Percentiles rank a stretch among this genome's conserved stretches.
Evolutionary conservation across 2,113 vertebrate species (phyloP).

Genomic region (Odocoileus virginianus): DNA sequence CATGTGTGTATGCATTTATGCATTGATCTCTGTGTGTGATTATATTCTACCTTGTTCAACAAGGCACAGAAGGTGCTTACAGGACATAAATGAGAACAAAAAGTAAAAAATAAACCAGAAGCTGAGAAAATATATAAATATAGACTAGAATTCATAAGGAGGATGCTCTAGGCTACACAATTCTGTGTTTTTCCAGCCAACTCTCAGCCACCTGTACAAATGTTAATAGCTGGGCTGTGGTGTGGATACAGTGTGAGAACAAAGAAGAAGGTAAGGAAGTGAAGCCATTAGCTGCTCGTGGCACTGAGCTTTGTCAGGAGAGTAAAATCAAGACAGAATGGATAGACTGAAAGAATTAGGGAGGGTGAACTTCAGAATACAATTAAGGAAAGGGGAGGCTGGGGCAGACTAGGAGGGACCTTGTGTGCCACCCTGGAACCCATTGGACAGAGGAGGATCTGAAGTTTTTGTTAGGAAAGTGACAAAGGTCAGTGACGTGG

Average conservation of each 20-base stretch:
- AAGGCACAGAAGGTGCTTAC: not conserved
- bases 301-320: not conserved
- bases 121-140: not conserved
- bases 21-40: not conserved
- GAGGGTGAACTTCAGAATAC: not conserved
- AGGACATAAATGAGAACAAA: not conserved
- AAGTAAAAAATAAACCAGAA: slow-evolving; percentile 18
- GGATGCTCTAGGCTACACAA: not conserved
- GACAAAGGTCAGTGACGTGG: not conserved
- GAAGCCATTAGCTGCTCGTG: not conserved
- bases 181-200: not conserved
- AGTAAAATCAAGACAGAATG: not conserved
- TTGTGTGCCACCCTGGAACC: not conserved
- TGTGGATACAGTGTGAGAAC: not conserved
- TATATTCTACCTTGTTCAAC: not conserved
- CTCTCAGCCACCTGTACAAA: not conserved
- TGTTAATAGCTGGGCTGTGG: not conserved
- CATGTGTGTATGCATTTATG: not conserved
- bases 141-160: not conserved
- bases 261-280: not conserved
- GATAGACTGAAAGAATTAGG: not conserved
- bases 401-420: not conserved
- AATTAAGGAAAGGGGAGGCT: not conserved
- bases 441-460: not conserved
- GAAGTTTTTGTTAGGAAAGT: not conserved